Base-by-base conservation (phyloP, 2,888 invertebrate species). In the Cosmopolites sordidus region DNA sequence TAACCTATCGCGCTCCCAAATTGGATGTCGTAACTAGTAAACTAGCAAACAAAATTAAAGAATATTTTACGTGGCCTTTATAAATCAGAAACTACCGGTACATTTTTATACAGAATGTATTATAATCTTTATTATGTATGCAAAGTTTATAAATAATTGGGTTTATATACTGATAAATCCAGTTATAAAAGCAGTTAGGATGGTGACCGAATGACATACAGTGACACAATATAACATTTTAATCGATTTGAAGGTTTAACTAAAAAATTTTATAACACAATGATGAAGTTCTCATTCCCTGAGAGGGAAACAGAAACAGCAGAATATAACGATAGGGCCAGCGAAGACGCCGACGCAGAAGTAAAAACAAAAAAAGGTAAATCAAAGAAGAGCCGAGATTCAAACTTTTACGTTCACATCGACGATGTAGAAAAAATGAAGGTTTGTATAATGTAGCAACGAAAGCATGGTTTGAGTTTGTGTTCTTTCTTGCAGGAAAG, bases 341-440 rank as follows among this genome's bases (percentile, higher is more conserved):
- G 79, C 0, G 81, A 82, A 60, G 81, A 81, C 49, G 81, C 83
- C 1, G 64, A 77, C 64, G 18, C 51, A 2, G 63, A 79, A 67
- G 67, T 75, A 1, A 75, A 78, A 62, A 73, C 77, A 58, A 73
- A 71, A 58, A 70, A 70, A 47, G 69, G 74, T 16, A 74, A 75
- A 56, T 75, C 75, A 22, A 59, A 57, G 22, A 79, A 79, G 48
- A 82, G 83, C 51, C 84, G 91, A 66, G 92, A 92, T 64, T 89
- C 92, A 0, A 92, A 89, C 69, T 93, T 93, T 75, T 93, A 93
- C 72, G 89, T 93, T 2, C 87, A 89, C 64, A 86, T 92, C 46
- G 91, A 96, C 70, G 97, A 98, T 69, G 96, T 98, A 0, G 97
- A 98, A 73, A 96, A 92, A 73, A 95, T 95, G 94, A 93, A 93